A percentile compares a stretch with the other conserved stretches of the same genome.
Evolutionary conservation across 2,888 invertebrate species (phyloP).

Genomic region (Athalia rosae): DNA sequence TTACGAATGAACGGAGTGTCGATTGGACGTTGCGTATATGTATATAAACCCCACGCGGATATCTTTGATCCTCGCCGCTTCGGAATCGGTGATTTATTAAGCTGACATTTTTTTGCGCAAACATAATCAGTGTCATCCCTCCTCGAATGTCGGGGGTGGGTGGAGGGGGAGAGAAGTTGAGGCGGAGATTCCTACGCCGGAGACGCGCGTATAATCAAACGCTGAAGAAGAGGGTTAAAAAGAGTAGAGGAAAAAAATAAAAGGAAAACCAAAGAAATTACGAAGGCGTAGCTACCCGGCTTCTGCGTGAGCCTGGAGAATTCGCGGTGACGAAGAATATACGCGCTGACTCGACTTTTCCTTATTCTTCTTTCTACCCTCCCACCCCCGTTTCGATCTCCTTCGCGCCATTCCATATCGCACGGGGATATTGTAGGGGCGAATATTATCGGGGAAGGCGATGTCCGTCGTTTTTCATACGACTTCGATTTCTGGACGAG

Average conservation of each 20-base stretch:
- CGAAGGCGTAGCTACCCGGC: too few species aligned
- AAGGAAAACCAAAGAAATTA: too few species aligned
- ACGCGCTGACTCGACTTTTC: neutral
- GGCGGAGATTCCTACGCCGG: constrained; percentile 3
- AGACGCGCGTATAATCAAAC: neutral
- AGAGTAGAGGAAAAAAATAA: neutral
- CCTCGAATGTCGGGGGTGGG: neutral
- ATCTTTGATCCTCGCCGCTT: constrained; percentile 18
- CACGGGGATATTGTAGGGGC: neutral
- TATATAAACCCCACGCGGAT: neutral
- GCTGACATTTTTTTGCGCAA: constrained; percentile 22
- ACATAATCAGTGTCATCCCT: constrained; percentile 8
- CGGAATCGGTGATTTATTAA: constrained; percentile 15
- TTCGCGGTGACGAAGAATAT: constrained; percentile 2
- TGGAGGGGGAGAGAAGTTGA: too few species aligned
- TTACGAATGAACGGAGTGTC: constrained; percentile 1
- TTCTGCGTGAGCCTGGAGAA: constrained; percentile 7
- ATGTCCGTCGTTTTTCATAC: too few species aligned
- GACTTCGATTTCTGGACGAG: too few species aligned
- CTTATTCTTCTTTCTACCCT: neutral
- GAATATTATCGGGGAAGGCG: too few species aligned
- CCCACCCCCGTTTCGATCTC: neutral
- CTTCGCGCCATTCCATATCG: neutral
- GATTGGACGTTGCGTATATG: neutral
- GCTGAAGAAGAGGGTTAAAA: constrained; percentile 1